A percentile compares a stretch with the other conserved stretches of the same genome.
Evolutionary conservation across 2,797 vertebrate genomes (phyloP).

Genomic region (Steatocranus sp.): DNA sequence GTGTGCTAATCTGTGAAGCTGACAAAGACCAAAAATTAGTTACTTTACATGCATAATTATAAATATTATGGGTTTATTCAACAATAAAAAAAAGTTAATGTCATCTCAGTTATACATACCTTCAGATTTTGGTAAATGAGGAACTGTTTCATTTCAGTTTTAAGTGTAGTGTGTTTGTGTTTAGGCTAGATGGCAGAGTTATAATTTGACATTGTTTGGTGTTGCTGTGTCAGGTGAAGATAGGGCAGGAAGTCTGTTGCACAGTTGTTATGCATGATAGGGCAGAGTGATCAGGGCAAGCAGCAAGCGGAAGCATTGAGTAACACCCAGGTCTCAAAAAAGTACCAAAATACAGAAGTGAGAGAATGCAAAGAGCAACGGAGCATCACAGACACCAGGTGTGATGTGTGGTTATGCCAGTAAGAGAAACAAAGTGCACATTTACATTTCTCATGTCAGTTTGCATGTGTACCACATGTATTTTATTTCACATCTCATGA

Average conservation of each 20-base stretch:
- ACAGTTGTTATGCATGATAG: constrained; percentile 39
- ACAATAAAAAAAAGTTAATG: background rate
- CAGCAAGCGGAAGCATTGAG: constrained; percentile 46
- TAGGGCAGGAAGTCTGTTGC: constrained; percentile 12
- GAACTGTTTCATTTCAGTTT: background rate
- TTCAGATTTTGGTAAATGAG: background rate
- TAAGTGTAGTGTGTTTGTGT: constrained; percentile 7
- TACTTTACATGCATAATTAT: background rate
- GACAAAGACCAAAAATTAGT: background rate
- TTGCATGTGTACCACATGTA: constrained; percentile 3
- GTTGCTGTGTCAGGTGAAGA: background rate
- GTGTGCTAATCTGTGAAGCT: no score
- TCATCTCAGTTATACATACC: constrained; percentile 24
- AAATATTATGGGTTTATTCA: background rate
- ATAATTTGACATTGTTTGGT: background rate
- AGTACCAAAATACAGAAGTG: background rate
- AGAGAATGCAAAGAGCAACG: background rate
- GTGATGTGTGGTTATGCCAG: constrained; percentile 34
- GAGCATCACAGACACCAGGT: constrained; percentile 56
- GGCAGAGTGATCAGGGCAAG: constrained; percentile 27
- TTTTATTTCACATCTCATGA: background rate
- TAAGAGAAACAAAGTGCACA: constrained; percentile 21
- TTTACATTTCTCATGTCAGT: constrained; percentile 46
- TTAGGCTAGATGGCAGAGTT: constrained; percentile 23
- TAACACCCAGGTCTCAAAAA: constrained; percentile 21